Conservation (phyloP, 1,140 invertebrate species). For the Sinella curviseta region DNA sequence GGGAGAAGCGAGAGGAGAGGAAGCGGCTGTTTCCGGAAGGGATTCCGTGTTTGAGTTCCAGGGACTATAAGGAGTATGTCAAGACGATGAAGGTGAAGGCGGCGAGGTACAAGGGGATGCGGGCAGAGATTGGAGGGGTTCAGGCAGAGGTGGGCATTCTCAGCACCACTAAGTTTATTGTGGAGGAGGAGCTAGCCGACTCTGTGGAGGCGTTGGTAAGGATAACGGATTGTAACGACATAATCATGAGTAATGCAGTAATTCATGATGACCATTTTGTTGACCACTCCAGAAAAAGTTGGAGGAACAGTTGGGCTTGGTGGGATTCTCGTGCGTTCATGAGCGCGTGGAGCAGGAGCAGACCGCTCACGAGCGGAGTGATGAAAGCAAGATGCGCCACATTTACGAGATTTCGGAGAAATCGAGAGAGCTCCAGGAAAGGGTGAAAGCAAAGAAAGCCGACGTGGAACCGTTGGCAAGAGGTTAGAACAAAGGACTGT, state of each 20-base stretch:
- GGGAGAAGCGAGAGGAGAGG: neutral
- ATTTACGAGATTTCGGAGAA: slow-evolving; percentile 18
- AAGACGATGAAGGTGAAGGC: slow-evolving; percentile 12
- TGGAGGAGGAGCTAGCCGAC: neutral
- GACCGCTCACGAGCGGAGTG: neutral
- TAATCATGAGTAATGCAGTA: too few relatives aligned
- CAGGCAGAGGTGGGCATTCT: slow-evolving; percentile 3
- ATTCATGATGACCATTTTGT: neutral
- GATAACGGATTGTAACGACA: too few relatives aligned
- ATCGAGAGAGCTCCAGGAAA: neutral
- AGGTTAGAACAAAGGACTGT: too few relatives aligned
- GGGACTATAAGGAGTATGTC: slow-evolving; percentile 12
- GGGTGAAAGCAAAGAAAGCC: neutral
- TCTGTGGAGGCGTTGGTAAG: neutral
- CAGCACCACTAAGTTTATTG: neutral
- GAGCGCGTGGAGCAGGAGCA: neutral
- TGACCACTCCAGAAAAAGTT: slow-evolving; percentile 7
- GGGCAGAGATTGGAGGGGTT: neutral
- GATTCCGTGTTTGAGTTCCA: neutral
- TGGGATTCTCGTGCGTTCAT: neutral
- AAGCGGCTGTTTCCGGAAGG: slow-evolving; percentile 4
- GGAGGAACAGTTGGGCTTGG: neutral
- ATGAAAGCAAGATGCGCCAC: neutral
- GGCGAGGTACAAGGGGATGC: neutral
- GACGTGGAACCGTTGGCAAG: neutral